Evolutionary conservation across 2,888 invertebrate genomes (phyloP), one percentile per base, ranked within the genome.

Genomic region (Antheraea yamamai): DNA sequence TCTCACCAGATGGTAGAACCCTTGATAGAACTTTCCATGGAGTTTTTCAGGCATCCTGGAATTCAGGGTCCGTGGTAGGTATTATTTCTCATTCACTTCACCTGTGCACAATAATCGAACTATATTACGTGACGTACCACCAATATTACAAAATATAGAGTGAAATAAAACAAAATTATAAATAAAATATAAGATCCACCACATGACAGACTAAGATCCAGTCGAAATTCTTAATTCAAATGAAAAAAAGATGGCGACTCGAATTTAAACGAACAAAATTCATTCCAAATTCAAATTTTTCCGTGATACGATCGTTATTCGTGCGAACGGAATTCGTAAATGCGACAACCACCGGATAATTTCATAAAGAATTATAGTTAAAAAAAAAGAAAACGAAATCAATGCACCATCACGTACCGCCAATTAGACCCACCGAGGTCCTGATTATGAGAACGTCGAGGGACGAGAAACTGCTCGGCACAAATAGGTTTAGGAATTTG

Each of bases 241-340:
- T 58, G 30, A 64, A 30, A 16, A 16, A 66, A 30, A 26, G 16
- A 30, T 23, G 47, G 23, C 61, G 30, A 30, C 26, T 26, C n/a
- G 61, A 61, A 12, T 20, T 52, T 75, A 75, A 78, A 74, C 79
- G 80, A 79, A 77, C 74, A 66, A 81, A 79, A 79, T 52, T 52
- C 61, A 64, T 66, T 66, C 52, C 77, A 79, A 83, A 78, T 78
- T 76, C 74, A 81, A 79, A 78, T 81, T 81, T 80, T 79, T 80
- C 77, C 79, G 79, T 80, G 83, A 26, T 30, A 26, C 64, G 30
- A 30, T 20, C 64, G 14, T 66, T 66, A 66, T 66, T 66, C 64
- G 88, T 88, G 88, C 87, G 88, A 89, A 88, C 81, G 85, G 86
- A 85, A 89, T 88, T 81, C 82, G 81, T 80, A 82, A 83, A 77